phyloP scores from a whole-genome alignment of 2,888 invertebrate genomes.

The Sphaeridia pumilis region DNA sequence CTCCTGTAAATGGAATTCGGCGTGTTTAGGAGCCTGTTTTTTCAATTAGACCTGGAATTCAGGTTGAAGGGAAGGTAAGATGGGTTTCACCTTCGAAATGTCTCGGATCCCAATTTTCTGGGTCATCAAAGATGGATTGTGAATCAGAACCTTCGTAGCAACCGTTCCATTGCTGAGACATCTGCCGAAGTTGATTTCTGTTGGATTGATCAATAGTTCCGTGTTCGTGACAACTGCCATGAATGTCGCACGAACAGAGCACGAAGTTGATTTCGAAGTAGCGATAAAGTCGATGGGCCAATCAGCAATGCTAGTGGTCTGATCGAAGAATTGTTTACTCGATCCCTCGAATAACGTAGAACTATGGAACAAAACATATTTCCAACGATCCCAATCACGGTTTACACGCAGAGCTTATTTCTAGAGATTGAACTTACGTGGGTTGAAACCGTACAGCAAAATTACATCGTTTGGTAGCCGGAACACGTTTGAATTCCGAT shows the following conservation, averaged over 20 bases:
- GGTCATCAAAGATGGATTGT: slow-evolving; percentile 10
- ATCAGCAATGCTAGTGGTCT: slow-evolving; percentile 16
- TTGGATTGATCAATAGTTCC: slow-evolving; percentile 10
- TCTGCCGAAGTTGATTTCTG: slow-evolving; percentile 16
- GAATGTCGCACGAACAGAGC: slow-evolving; percentile 15
- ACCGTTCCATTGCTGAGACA: slow-evolving; percentile 18
- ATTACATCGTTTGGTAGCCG: no score
- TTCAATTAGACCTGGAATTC: not conserved
- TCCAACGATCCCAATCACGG: no score
- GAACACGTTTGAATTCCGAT: slow-evolving; percentile 1
- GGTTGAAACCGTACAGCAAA: no score
- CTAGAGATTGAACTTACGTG: no score
- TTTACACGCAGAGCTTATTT: no score
- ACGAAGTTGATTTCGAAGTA: slow-evolving; percentile 10
- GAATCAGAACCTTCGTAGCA: slow-evolving; percentile 1
- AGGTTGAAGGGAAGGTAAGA: not conserved
- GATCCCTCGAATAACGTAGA: no score
- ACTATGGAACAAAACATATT: no score
- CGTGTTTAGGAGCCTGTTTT: no score
- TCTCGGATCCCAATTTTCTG: slow-evolving; percentile 21
- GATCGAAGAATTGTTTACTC: slow-evolving; percentile 17
- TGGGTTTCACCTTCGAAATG: slow-evolving; percentile 14
- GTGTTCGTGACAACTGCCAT: slow-evolving; percentile 15
- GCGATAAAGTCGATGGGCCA: slow-evolving; percentile 20
- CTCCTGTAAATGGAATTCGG: slow-evolving; percentile 11